Percentiles rank a stretch among this genome's conserved stretches.
Conservation (phyloP, 2,888 invertebrate genomes). For the Cylindroiulus punctatus region DNA sequence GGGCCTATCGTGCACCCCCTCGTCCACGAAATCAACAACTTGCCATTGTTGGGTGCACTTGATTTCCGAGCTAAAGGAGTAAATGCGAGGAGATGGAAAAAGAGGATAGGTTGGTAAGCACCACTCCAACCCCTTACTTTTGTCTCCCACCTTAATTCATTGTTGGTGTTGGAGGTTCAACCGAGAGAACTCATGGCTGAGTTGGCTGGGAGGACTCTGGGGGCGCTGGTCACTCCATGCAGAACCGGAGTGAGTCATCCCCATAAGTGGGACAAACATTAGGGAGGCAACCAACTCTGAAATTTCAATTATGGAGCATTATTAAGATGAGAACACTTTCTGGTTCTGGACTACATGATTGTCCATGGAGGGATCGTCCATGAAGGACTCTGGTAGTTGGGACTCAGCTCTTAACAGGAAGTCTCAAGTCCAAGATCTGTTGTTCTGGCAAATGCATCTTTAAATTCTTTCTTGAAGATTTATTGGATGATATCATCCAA, state of each 20-base stretch:
- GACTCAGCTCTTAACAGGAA: neutral
- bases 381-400: neutral
- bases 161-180: neutral
- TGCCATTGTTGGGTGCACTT: slow-evolving; percentile 27
- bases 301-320: slow-evolving; percentile 26
- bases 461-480: too few species aligned
- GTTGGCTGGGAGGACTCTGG: neutral
- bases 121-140: slow-evolving; percentile 33
- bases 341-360: neutral
- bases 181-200: slow-evolving; percentile 22
- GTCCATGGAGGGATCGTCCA: neutral
- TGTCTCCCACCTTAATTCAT: slow-evolving; percentile 16
- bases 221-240: slow-evolving; percentile 12
- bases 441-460: too few species aligned
- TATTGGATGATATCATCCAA: too few species aligned
- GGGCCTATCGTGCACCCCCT: neutral
- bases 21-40: neutral
- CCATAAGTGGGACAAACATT: slow-evolving; percentile 20
- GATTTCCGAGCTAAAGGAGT: slow-evolving; percentile 8
- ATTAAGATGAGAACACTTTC: slow-evolving; percentile 16
- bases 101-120: slow-evolving; percentile 19
- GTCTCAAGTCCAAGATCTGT: too few species aligned
- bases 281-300: slow-evolving; percentile 20
- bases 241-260: slow-evolving; percentile 25
- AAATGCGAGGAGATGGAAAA: slow-evolving; percentile 13